These are phyloP conservation scores for Erebia epiphron DNA, from an alignment of 2,888 invertebrate genomes.

Conservation along the genomic window DNA sequence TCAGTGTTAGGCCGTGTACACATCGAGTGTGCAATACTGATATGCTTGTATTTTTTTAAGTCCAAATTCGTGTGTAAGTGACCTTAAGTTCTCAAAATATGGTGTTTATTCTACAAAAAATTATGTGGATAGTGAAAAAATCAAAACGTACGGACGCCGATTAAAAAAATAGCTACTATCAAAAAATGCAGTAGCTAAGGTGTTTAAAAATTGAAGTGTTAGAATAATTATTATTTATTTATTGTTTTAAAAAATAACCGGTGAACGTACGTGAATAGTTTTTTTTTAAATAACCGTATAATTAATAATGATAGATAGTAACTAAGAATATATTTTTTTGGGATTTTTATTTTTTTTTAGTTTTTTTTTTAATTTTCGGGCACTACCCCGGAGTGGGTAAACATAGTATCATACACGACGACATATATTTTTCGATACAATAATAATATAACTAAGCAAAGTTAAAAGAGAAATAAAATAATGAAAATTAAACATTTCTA, in stretches of 20 bases:
- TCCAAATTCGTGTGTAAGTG: slow-evolving; percentile 13
- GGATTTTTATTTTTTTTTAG: slow-evolving; percentile 50
- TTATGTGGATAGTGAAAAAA: neutral
- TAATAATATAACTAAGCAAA: slow-evolving; percentile 43
- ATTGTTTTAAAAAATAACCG: neutral
- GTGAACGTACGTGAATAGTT: slow-evolving; percentile 1
- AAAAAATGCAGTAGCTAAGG: neutral
- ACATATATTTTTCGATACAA: slow-evolving; percentile 60
- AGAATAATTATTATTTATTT: neutral
- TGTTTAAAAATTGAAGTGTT: slow-evolving; percentile 13
- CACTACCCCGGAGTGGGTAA: slow-evolving; percentile 74
- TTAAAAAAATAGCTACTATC: neutral
- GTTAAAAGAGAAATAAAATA: slow-evolving; percentile 40
- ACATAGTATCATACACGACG: slow-evolving; percentile 75
- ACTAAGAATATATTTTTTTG: slow-evolving; percentile 52
- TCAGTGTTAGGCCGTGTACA: slow-evolving; percentile 20
- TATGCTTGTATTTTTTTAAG: neutral
- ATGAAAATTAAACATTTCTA: slow-evolving; percentile 56
- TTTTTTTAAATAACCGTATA: slow-evolving; percentile 20
- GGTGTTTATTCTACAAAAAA: slow-evolving; percentile 22
- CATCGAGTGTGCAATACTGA: slow-evolving; percentile 13
- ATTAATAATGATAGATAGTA: slow-evolving; percentile 30
- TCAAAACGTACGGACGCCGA: slow-evolving; percentile 1
- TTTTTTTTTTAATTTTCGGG: slow-evolving; percentile 53
- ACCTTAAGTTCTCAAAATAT: slow-evolving; percentile 9